Evolutionary conservation across 2,113 vertebrate genomes (phyloP).

Genomic region (Sinocyclocheilus grahami): DNA sequence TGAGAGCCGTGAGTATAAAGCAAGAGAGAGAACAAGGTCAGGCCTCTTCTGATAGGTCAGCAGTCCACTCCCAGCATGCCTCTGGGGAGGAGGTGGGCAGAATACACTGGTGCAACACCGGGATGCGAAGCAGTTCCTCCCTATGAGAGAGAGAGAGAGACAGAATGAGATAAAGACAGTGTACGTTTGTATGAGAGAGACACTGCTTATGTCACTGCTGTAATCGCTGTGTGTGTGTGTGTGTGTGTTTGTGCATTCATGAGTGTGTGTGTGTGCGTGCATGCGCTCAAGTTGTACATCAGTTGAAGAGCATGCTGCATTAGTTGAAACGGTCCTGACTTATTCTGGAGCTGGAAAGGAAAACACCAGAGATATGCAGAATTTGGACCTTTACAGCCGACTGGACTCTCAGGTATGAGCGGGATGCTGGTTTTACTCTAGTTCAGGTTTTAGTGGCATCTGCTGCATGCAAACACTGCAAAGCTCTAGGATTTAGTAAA

Average conservation of each 20-base stretch:
- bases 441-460: background rate
- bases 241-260: slow-evolving; percentile 40
- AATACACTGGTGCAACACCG: background rate
- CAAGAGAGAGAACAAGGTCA: slow-evolving; percentile 40
- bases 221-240: slow-evolving; percentile 75
- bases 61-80: slow-evolving; percentile 41
- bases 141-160: slow-evolving; percentile 28
- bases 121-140: slow-evolving; percentile 35
- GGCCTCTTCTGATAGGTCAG: slow-evolving; percentile 32
- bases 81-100: slow-evolving; percentile 35
- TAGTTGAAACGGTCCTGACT: slow-evolving; percentile 22
- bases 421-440: background rate
- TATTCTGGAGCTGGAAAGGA: slow-evolving; percentile 42
- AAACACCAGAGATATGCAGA: slow-evolving; percentile 71
- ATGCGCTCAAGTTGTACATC: slow-evolving; percentile 39
- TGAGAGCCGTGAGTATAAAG: background rate
- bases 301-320: slow-evolving; percentile 45
- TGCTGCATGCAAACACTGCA: background rate
- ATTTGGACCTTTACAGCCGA: slow-evolving; percentile 77
- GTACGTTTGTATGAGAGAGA: slow-evolving; percentile 40
- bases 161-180: slow-evolving; percentile 24
- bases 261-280: slow-evolving; percentile 44
- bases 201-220: slow-evolving; percentile 80
- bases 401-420: slow-evolving; percentile 83
- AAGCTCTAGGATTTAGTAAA: background rate